phyloP scores from a whole-genome alignment of 2,113 vertebrate species.

The Forbesichthys agassizii region DNA sequence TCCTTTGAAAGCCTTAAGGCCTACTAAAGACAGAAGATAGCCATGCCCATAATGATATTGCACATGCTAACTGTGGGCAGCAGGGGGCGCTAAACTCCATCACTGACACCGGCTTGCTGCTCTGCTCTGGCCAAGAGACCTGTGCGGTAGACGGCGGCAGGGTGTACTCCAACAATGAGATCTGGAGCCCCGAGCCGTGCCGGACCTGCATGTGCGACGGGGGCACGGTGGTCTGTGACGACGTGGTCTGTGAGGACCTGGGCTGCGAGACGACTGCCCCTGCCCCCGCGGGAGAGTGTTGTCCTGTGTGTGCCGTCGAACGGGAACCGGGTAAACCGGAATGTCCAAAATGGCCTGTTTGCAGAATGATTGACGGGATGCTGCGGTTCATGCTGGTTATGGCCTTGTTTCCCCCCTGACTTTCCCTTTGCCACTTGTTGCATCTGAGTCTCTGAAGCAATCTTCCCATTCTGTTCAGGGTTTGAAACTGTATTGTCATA shows the following conservation, averaged over 20 bases:
- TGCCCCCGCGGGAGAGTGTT: slow-evolving; percentile 59
- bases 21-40: too few species aligned
- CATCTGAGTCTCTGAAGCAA: slow-evolving; percentile 2
- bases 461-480: not conserved
- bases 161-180: slow-evolving; percentile 46
- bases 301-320: slow-evolving; percentile 51
- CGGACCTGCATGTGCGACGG: slow-evolving; percentile 50
- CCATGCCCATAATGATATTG: too few species aligned
- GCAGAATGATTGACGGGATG: slow-evolving; percentile 21
- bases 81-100: too few species aligned
- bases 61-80: too few species aligned
- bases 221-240: slow-evolving; percentile 46
- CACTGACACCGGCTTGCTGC: too few species aligned
- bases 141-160: slow-evolving; percentile 53
- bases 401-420: not conserved
- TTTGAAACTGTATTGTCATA: too few species aligned
- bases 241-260: slow-evolving; percentile 49
- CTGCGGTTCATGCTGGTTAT: too few species aligned
- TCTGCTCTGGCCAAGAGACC: too few species aligned
- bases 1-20: too few species aligned
- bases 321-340: not conserved
- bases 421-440: not conserved
- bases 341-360: not conserved
- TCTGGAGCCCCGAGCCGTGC: slow-evolving; percentile 59
- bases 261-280: slow-evolving; percentile 30